Evolutionary conservation across 2,113 vertebrate genomes (phyloP).

Genomic region (Lepisosteus osseus): DNA sequence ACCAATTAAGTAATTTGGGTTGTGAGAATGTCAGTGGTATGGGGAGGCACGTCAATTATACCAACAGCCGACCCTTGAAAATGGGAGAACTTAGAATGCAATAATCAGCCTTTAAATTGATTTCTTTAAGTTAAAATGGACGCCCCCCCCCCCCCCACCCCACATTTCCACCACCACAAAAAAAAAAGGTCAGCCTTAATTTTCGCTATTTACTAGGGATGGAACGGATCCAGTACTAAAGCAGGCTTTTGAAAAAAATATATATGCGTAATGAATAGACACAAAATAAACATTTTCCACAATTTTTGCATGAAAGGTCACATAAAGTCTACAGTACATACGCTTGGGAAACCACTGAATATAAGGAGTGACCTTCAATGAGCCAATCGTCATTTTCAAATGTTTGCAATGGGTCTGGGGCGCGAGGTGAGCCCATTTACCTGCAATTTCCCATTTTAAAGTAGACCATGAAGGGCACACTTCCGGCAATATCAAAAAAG

Average conservation of each 20-base stretch:
- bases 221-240: conserved; percentile 20
- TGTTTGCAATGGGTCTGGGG: conserved; percentile 59
- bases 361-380: conserved; percentile 43
- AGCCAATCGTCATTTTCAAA: conserved; percentile 20
- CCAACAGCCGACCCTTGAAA: conserved; percentile 83
- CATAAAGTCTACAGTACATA: conserved; percentile 15
- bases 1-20: conserved; percentile 92
- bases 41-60: conserved; percentile 79
- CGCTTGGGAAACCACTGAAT: conserved; percentile 1
- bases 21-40: conserved; percentile 73
- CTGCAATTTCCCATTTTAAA: conserved; percentile 62
- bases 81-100: conserved; percentile 80
- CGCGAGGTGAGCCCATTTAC: conserved; percentile 64
- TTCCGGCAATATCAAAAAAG: conserved; percentile 32
- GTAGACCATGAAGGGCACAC: conserved; percentile 33
- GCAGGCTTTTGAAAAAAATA: conserved; percentile 26
- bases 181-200: conserved; percentile 61
- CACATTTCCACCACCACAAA: conserved; percentile 26
- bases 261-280: conserved; percentile 14
- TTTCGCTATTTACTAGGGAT: conserved; percentile 62
- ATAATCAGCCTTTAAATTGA: conserved; percentile 83
- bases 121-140: conserved; percentile 71
- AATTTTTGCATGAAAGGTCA: conserved; percentile 25
- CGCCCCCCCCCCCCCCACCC: conserved; percentile 49
- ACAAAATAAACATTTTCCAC: conserved; percentile 25